These are phyloP conservation scores for Loxodonta africana DNA, from an alignment of 2,113 vertebrate genomes.

Conservation along the genomic window DNA sequence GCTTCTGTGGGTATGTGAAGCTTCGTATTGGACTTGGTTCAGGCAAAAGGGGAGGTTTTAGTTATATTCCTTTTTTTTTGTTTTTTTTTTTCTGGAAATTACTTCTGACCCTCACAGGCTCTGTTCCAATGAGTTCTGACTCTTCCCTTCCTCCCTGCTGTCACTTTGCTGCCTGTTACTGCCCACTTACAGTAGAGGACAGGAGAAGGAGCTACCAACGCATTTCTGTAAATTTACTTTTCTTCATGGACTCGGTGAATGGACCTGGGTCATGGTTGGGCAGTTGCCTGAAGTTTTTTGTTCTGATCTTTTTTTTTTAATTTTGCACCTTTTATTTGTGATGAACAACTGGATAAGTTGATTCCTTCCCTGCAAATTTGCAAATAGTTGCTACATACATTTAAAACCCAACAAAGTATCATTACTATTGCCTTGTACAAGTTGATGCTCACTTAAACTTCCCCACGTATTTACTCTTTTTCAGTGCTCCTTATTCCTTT, in stretches of 20 bases:
- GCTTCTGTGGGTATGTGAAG: constrained; percentile 88
- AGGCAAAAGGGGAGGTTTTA: too few relatives aligned
- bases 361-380: neutral
- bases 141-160: neutral
- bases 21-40: too few relatives aligned
- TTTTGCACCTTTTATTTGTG: neutral
- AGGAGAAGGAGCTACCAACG: neutral
- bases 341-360: neutral
- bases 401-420: neutral
- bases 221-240: neutral
- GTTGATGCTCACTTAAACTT: neutral
- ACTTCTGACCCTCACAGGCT: neutral
- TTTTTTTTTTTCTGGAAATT: neutral
- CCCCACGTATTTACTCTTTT: too few relatives aligned
- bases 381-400: neutral
- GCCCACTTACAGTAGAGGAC: accelerated
- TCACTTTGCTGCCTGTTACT: neutral
- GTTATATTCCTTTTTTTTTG: too few relatives aligned
- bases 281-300: neutral
- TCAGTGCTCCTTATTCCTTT: accelerated
- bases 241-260: neutral
- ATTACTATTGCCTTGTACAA: neutral
- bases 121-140: too few relatives aligned
- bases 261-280: neutral
- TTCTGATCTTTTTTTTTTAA: neutral